Base-by-base conservation (phyloP, 2,113 vertebrate genomes). In the Notiomystis cincta region DNA sequence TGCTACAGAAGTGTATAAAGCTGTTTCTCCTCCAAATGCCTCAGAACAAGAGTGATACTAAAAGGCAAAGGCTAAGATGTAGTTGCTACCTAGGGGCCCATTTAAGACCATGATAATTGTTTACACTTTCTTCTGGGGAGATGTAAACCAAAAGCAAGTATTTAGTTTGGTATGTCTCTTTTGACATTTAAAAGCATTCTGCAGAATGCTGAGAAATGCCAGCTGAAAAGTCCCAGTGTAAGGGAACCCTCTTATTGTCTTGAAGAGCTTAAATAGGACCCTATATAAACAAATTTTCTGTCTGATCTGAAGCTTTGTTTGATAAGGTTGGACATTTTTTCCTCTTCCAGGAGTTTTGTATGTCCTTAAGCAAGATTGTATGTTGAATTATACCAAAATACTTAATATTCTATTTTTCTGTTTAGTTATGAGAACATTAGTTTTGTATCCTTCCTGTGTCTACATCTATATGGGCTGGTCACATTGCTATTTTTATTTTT, bases 131-230 rank as follows among this genome's bases (percentile, higher is more conserved):
- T 89, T 87, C 33, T n/a, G 35, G 28, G 51, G 44, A 54, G n/a
- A 62, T 50, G 73, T 69, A 78, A 73, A 61, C 53, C 37, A 31
- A 89, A 91, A 93, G 30, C 57, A 91, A 85, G 28, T 87, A 64
- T 4, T 82, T 91, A 50, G 35, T 69, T 79, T 38, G 42, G 16
- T 78, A 14, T 80, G 28, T 87, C 57, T 89, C 15, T 82, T 85
- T 48, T 82, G 94, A 77, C 65, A 51, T 88, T 72, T 96, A 54
- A 85, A 87, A 88, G 58, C 47, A 44, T 96, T 88, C 86, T 83
- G 28, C 18, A 44, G 76, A 67, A 40, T 73, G n/a, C 38, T n/a
- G 19, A 30, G 23, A 25, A 67, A 4, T 64, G 57, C 14, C 23
- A 37, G 10, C 53, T 82, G 28, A 67, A 60, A 82, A 37, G 19